Evolutionary conservation across 2,113 vertebrate species (phyloP).

Genomic region (Upupa epops): DNA sequence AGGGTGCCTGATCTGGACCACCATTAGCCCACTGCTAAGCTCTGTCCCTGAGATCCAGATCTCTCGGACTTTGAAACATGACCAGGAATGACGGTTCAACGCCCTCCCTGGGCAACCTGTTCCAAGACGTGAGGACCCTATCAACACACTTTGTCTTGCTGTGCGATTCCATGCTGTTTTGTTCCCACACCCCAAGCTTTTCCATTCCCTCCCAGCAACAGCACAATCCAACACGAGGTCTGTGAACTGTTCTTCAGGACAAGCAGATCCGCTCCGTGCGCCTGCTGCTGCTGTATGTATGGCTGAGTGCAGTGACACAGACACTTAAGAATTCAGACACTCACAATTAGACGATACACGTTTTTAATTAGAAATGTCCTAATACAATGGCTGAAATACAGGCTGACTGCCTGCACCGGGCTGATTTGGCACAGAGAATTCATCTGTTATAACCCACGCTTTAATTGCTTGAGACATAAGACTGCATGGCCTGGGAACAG

Average conservation of each 20-base stretch:
- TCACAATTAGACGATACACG: background rate
- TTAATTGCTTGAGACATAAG: background rate
- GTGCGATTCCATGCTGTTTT: background rate
- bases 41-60: too few species aligned
- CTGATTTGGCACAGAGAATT: background rate
- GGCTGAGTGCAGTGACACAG: background rate
- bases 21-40: too few species aligned
- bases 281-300: background rate
- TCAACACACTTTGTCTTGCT: too few species aligned
- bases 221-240: background rate
- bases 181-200: background rate
- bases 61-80: too few species aligned
- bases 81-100: too few species aligned
- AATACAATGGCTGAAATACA: background rate
- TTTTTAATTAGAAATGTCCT: constrained; percentile 7
- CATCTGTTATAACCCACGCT: background rate
- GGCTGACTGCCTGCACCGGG: background rate
- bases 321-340: background rate
- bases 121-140: too few species aligned
- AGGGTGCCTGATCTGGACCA: background rate
- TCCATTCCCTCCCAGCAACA: background rate
- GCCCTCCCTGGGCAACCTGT: too few species aligned
- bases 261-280: background rate
- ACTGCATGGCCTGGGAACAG: background rate
- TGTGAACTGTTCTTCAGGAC: background rate